A percentile compares a stretch with the other conserved stretches of the same genome.
phyloP scores from a whole-genome alignment of 2,888 invertebrate genomes.

The Diaperis boleti region DNA sequence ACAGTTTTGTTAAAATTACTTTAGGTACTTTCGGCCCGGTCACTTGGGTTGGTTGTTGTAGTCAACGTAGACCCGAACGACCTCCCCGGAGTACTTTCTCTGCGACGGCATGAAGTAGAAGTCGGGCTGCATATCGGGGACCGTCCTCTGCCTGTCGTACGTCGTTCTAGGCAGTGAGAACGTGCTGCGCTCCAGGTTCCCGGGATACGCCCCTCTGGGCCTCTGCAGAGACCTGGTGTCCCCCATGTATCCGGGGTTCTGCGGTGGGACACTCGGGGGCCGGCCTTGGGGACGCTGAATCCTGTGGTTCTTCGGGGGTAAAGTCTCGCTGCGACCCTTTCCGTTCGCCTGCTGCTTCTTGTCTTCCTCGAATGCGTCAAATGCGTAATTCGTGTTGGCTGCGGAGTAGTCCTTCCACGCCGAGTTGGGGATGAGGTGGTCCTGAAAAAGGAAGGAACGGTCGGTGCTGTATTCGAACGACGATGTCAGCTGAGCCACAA shows the following conservation, averaged over 20 bases:
- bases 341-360: constrained; percentile 66
- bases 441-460: constrained; percentile 68
- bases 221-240: constrained; percentile 76
- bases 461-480: background rate
- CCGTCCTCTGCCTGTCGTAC: constrained; percentile 63
- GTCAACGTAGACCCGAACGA: constrained; percentile 86
- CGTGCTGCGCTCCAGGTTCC: constrained; percentile 74
- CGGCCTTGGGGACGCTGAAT: constrained; percentile 60
- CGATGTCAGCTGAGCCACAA: constrained; percentile 1
- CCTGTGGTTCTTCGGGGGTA: constrained; percentile 51
- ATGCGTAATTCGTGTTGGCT: constrained; percentile 89
- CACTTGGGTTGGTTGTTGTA: constrained; percentile 79
- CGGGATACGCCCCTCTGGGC: constrained; percentile 62
- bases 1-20: background rate
- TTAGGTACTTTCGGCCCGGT: constrained; percentile 40
- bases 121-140: constrained; percentile 77
- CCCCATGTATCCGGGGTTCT: constrained; percentile 64
- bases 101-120: constrained; percentile 97
- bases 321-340: constrained; percentile 55
- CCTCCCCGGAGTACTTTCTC: constrained; percentile 92
- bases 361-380: constrained; percentile 89
- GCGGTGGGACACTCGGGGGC: constrained; percentile 55
- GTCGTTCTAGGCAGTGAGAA: constrained; percentile 82
- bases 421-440: constrained; percentile 83
- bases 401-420: constrained; percentile 92